These are phyloP conservation scores for Dallia pectoralis DNA, from an alignment of 2,797 vertebrate genomes.

Conservation along the genomic window DNA sequence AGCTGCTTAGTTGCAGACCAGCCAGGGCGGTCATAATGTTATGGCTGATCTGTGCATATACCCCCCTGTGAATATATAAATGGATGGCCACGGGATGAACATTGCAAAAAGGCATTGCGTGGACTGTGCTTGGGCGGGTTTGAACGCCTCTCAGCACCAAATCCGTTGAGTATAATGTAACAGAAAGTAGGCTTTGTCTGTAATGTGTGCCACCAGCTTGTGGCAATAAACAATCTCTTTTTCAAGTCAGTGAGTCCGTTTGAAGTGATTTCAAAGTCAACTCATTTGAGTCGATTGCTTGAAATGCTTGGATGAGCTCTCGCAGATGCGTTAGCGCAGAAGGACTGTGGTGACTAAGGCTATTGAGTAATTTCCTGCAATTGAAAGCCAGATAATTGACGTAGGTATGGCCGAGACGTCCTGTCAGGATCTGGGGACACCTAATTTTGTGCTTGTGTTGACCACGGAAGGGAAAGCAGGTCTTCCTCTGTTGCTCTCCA, in stretches of 20 bases:
- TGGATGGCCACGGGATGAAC: too few species aligned
- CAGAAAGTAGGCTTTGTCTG: background rate
- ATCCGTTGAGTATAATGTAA: background rate
- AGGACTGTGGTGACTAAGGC: constrained; percentile 26
- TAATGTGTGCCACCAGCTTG: background rate
- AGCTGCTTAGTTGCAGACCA: too few species aligned
- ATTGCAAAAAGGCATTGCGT: too few species aligned
- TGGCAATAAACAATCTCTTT: background rate
- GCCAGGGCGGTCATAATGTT: too few species aligned
- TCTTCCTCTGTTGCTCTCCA: constrained; percentile 55
- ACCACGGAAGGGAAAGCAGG: constrained; percentile 44
- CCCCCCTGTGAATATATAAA: too few species aligned
- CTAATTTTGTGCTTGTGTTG: constrained; percentile 67
- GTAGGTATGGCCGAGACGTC: constrained; percentile 51
- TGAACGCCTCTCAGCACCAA: background rate
- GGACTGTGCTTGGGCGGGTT: too few species aligned
- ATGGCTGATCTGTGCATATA: too few species aligned
- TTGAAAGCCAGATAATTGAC: constrained; percentile 65
- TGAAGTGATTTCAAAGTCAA: background rate
- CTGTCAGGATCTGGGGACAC: constrained; percentile 50
- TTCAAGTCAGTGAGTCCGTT: background rate
- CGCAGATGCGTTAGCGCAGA: background rate
- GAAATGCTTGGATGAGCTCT: background rate
- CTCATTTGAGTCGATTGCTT: background rate
- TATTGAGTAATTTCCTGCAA: constrained; percentile 35